Percentiles rank a stretch among this genome's conserved stretches.
Conservation (phyloP, 2,113 vertebrate genomes). For the Hyla sarda region DNA sequence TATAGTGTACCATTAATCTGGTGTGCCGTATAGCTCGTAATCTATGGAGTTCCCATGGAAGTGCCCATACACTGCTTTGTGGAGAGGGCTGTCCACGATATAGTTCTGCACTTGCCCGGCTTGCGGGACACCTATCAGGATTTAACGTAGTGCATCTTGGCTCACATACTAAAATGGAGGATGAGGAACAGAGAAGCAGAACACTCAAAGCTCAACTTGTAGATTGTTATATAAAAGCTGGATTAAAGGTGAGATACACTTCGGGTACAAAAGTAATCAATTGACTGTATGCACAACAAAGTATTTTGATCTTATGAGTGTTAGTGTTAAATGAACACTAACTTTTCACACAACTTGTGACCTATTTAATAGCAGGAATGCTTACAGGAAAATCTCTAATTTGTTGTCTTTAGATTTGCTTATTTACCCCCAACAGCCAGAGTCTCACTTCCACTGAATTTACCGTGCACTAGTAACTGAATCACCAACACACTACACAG, state of each 20-base stretch:
- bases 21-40: conserved; percentile 53
- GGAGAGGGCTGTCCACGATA: conserved; percentile 55
- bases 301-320: no score
- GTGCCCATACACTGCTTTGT: conserved; percentile 56
- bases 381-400: no score
- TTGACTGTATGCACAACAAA: no score
- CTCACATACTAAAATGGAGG: conserved; percentile 2
- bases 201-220: conserved; percentile 43
- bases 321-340: no score
- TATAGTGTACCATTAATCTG: conserved; percentile 48
- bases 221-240: conserved; percentile 54
- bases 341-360: no score
- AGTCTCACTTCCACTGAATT: no score
- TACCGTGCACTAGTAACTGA: no score
- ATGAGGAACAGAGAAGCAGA: conserved; percentile 8
- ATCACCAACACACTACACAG: no score
- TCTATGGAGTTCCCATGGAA: conserved; percentile 30
- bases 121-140: conserved; percentile 56
- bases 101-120: conserved; percentile 17
- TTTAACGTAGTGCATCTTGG: conserved; percentile 46
- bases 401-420: no score
- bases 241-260: conserved; percentile 43
- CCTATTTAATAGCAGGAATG: no score
- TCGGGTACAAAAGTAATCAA: background rate
- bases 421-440: no score